phyloP scores from a whole-genome alignment of 2,797 vertebrate species.

The Scleropages formosus region DNA sequence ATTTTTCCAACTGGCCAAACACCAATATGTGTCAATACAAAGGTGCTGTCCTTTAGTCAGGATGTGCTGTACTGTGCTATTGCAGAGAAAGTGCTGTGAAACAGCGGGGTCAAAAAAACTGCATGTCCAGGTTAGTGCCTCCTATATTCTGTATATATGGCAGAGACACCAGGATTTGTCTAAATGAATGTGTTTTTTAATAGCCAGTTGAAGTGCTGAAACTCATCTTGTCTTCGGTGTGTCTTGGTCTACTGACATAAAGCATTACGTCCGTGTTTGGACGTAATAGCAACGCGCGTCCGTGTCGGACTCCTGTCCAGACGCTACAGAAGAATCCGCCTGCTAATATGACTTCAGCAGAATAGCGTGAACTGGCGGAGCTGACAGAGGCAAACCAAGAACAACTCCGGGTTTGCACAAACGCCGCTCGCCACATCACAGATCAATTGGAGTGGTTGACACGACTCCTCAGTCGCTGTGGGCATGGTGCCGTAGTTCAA shows the following conservation, averaged over 20 bases:
- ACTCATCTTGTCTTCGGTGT: constrained; percentile 22
- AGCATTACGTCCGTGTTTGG: too few species aligned
- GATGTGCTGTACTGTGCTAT: not conserved
- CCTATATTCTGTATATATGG: not conserved
- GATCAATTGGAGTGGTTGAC: too few species aligned
- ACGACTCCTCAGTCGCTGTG: too few species aligned
- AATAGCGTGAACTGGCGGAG: too few species aligned
- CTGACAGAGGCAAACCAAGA: too few species aligned
- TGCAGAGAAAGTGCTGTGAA: constrained; percentile 8
- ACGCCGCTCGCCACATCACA: too few species aligned
- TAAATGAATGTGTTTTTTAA: not conserved
- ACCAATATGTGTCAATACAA: not conserved
- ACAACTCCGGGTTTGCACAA: too few species aligned
- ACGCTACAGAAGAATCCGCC: too few species aligned
- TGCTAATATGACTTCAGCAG: too few species aligned
- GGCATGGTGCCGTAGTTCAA: too few species aligned
- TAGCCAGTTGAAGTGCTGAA: constrained; percentile 10
- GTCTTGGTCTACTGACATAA: not conserved
- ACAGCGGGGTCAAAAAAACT: not conserved
- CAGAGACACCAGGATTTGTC: not conserved
- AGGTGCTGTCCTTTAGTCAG: constrained; percentile 18
- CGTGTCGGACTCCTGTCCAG: too few species aligned
- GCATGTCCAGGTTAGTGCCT: not conserved
- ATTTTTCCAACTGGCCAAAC: not conserved
- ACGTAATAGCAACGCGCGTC: too few species aligned